phyloP scores from a whole-genome alignment of 2,797 vertebrate species.

The Poecilia picta region DNA sequence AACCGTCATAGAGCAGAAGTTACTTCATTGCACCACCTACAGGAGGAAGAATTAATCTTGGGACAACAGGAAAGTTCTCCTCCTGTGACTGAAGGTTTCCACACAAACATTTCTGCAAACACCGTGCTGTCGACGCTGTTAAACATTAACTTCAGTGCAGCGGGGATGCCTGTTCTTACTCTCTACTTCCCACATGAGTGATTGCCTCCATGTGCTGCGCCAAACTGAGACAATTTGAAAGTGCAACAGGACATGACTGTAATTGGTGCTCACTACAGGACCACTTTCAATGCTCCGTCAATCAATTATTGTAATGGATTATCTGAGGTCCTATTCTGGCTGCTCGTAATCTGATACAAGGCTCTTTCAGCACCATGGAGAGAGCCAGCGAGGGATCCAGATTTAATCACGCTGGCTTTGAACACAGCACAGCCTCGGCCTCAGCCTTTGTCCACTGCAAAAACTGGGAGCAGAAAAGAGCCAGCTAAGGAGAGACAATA shows the following conservation, averaged over 20 bases:
- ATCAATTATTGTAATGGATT: constrained; percentile 98
- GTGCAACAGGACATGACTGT: constrained; percentile 85
- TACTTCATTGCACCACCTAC: constrained; percentile 82
- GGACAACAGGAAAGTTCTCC: constrained; percentile 33
- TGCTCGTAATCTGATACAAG: constrained; percentile 93
- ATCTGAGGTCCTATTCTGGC: constrained; percentile 91
- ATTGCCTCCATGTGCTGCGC: constrained; percentile 53
- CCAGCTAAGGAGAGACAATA: constrained; percentile 51
- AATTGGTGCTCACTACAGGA: constrained; percentile 89
- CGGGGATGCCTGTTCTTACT: constrained; percentile 36
- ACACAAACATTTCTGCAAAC: constrained; percentile 13
- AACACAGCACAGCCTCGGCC: constrained; percentile 57
- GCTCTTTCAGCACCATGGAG: constrained; percentile 95
- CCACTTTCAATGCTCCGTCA: constrained; percentile 88
- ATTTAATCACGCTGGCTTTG: constrained; percentile 89
- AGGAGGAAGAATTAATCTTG: constrained; percentile 65
- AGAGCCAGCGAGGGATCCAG: constrained; percentile 93
- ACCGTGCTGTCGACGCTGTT: constrained; percentile 22
- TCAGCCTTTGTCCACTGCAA: constrained; percentile 65
- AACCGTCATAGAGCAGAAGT: constrained; percentile 35
- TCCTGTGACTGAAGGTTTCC: constrained; percentile 1
- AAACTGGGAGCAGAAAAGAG: constrained; percentile 49
- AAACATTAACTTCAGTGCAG: constrained; percentile 44
- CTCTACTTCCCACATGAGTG: constrained; percentile 80
- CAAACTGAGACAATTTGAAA: constrained; percentile 82